Conservation (phyloP, 2,888 invertebrate species). For the Schizotus pectinicornis region DNA sequence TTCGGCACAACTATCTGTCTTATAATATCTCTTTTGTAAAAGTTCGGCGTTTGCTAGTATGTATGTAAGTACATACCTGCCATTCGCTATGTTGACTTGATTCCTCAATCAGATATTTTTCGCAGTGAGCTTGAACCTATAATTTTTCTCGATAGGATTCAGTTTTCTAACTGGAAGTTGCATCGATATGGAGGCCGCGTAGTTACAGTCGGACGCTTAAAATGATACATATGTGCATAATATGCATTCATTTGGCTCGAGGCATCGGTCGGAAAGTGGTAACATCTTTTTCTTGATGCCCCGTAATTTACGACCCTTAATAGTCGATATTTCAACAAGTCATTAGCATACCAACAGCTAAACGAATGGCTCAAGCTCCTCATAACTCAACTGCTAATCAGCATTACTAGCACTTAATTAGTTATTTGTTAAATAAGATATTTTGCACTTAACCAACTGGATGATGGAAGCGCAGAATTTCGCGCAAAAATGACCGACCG, state of each 20-base stretch:
- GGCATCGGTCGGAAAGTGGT: constrained; percentile 34
- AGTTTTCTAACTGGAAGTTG: constrained; percentile 1
- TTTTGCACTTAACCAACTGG: constrained; percentile 39
- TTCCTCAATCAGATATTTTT: too few relatives aligned
- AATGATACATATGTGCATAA: constrained; percentile 30
- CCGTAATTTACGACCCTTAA: constrained; percentile 44
- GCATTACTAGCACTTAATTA: constrained; percentile 49
- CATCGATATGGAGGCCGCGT: constrained; percentile 11
- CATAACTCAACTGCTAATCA: constrained; percentile 53
- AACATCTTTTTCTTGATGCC: constrained; percentile 38
- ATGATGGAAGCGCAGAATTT: neutral
- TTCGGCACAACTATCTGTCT: too few relatives aligned
- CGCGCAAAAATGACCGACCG: neutral
- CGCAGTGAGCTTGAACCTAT: too few relatives aligned
- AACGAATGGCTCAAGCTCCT: constrained; percentile 39
- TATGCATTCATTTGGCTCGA: constrained; percentile 31
- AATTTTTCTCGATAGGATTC: too few relatives aligned
- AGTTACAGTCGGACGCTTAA: constrained; percentile 19
- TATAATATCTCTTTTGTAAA: too few relatives aligned
- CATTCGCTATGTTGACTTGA: too few relatives aligned
- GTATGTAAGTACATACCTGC: too few relatives aligned
- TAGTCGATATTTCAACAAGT: constrained; percentile 46
- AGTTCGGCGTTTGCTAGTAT: too few relatives aligned
- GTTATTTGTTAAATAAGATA: constrained; percentile 49
- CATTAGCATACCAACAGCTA: constrained; percentile 41